Evolutionary conservation across 2,797 vertebrate genomes (phyloP).

Genomic region (Saxicola maurus): DNA sequence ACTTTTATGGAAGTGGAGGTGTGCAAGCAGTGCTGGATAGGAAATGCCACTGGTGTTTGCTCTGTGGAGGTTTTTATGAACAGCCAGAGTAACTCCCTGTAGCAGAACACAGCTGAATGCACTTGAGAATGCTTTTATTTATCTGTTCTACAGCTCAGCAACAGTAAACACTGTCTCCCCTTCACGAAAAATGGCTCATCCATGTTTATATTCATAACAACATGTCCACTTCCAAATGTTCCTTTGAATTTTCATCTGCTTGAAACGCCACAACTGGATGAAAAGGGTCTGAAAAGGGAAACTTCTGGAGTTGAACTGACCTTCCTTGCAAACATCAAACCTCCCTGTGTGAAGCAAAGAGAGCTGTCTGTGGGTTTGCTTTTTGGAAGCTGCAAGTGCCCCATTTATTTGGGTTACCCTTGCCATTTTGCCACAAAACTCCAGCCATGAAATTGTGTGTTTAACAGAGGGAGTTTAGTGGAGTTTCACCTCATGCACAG

Average conservation of each 20-base stretch:
- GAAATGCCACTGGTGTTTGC: accelerated
- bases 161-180: background rate
- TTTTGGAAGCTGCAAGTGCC: background rate
- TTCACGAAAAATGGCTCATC: background rate
- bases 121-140: background rate
- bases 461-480: background rate
- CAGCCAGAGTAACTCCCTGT: background rate
- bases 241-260: background rate
- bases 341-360: accelerated
- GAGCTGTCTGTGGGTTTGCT: background rate
- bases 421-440: background rate
- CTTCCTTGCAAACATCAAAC: background rate
- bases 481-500: background rate
- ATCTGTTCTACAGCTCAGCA: background rate
- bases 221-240: background rate
- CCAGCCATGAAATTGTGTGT: background rate
- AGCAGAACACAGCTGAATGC: background rate
- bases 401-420: background rate
- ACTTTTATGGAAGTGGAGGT: background rate
- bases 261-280: background rate
- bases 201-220: background rate
- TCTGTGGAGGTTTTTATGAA: background rate
- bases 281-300: background rate
- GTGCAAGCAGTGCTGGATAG: background rate
- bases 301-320: accelerated